A percentile compares a stretch with the other conserved stretches of the same genome.
Evolutionary conservation across 2,113 vertebrate species (phyloP).

Genomic region (Zosterops hypoxanthus): DNA sequence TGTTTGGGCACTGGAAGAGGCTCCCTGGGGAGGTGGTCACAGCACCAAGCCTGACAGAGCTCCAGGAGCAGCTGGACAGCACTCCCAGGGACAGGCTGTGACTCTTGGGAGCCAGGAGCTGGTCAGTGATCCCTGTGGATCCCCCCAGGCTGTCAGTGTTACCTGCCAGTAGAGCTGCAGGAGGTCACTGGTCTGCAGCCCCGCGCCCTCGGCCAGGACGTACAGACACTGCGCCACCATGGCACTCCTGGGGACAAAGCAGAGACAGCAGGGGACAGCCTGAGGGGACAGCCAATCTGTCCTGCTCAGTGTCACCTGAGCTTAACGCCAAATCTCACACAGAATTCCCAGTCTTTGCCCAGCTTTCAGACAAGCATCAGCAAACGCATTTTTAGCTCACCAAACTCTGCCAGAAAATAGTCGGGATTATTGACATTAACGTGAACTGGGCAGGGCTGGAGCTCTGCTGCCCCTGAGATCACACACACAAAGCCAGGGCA

Average conservation of each 20-base stretch:
- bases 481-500: neutral
- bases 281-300: too few relatives aligned
- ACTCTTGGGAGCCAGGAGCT: neutral
- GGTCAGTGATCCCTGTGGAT: accelerated
- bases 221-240: neutral
- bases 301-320: neutral
- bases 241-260: neutral
- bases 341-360: neutral
- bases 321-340: neutral
- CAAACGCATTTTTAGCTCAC: neutral
- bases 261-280: neutral
- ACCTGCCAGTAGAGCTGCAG: neutral
- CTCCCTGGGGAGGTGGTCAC: neutral
- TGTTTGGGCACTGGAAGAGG: too few relatives aligned
- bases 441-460: too few relatives aligned
- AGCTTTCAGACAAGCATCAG: neutral
- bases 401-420: neutral
- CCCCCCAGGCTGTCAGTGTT: neutral
- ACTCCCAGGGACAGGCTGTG: neutral
- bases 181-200: neutral
- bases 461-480: neutral
- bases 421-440: too few relatives aligned
- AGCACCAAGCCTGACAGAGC: neutral
- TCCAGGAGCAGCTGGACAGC: neutral
- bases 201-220: neutral